A percentile compares a stretch with the other conserved stretches of the same genome.
Conservation (phyloP, 2,113 vertebrate genomes). For the Actinemys pallida region DNA sequence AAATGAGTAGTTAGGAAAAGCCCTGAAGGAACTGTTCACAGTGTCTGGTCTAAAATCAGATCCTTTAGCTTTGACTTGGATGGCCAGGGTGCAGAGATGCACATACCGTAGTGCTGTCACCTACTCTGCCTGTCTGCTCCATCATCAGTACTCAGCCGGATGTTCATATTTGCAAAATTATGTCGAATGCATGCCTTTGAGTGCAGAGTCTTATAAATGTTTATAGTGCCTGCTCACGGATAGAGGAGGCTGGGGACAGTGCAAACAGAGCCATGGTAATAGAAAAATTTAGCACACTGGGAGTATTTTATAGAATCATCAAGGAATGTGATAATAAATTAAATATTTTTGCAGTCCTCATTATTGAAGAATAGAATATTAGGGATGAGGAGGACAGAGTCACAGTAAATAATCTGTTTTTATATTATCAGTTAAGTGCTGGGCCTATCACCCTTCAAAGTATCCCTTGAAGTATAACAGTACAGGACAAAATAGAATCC, state of each 20-base stretch:
- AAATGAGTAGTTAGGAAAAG: background rate
- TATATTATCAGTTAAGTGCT: background rate
- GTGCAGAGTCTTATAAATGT: background rate
- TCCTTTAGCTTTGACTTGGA: background rate
- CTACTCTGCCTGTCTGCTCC: background rate
- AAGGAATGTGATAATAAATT: background rate
- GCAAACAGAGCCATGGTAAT: background rate
- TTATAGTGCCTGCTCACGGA: background rate
- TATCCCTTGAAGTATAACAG: constrained; percentile 22
- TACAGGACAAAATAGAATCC: constrained; percentile 54
- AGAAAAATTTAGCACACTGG: background rate
- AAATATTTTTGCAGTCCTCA: background rate
- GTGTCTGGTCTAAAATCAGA: background rate
- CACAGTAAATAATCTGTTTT: background rate
- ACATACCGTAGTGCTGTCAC: background rate
- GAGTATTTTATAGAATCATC: background rate
- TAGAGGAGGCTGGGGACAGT: no score
- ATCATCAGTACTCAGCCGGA: background rate
- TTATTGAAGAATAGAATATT: background rate
- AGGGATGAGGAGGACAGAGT: background rate
- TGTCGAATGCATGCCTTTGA: background rate
- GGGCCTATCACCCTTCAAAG: background rate
- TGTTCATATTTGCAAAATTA: background rate
- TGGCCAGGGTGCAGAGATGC: background rate
- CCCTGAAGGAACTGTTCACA: background rate